phyloP scores from a whole-genome alignment of 2,888 invertebrate genomes.

The Bimastos eiseni region DNA sequence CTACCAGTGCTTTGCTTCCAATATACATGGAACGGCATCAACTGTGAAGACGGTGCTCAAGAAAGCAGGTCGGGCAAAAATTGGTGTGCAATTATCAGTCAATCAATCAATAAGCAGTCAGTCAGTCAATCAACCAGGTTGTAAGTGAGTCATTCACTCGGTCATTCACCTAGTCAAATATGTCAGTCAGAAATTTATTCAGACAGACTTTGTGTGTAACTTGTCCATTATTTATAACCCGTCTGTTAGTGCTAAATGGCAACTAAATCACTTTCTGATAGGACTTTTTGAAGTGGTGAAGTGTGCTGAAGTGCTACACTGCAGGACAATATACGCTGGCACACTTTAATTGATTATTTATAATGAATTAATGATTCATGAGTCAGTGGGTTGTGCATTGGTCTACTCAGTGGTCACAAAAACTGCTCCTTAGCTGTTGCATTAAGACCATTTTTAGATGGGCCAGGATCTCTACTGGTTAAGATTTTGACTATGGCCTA shows the following conservation, averaged over 20 bases:
- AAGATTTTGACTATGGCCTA: not conserved
- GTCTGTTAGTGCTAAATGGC: too few relatives aligned
- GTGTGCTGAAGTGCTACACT: not conserved
- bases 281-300: too few relatives aligned
- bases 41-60: conserved; percentile 37
- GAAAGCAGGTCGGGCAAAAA: conserved; percentile 38
- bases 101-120: too few relatives aligned
- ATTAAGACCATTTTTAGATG: too few relatives aligned
- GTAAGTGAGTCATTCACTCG: not conserved
- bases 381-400: not conserved
- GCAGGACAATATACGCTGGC: too few relatives aligned
- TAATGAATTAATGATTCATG: not conserved
- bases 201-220: not conserved
- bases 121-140: too few relatives aligned
- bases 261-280: too few relatives aligned
- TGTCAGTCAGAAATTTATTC: not conserved
- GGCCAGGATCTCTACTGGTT: not conserved
- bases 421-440: not conserved
- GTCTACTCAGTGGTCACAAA: not conserved
- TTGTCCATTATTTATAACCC: too few relatives aligned
- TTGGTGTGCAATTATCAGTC: too few relatives aligned
- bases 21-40: conserved; percentile 75
- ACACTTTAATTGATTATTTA: not conserved
- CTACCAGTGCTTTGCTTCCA: conserved; percentile 90
- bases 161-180: not conserved